Conservation (phyloP, 2,113 vertebrate species). For the Spea multiplicata region DNA sequence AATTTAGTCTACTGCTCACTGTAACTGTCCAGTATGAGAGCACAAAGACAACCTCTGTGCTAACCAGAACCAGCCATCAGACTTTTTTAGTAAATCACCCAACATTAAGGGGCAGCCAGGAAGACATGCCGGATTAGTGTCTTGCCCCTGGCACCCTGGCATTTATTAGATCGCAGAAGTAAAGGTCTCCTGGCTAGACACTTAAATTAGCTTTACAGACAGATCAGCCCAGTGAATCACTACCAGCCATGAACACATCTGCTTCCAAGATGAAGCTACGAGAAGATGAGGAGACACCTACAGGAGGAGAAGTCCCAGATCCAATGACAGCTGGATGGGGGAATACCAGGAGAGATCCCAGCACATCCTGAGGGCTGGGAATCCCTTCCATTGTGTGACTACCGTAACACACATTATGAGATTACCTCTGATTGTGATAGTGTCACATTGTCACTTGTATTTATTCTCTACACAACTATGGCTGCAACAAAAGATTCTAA, state of each 20-base stretch:
- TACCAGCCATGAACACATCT: not conserved
- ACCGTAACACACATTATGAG: not conserved
- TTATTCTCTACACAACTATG: too few relatives aligned
- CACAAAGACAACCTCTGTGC: constrained; percentile 9
- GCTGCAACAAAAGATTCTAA: too few relatives aligned
- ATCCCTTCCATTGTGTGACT: not conserved
- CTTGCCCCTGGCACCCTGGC: not conserved
- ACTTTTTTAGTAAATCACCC: too few relatives aligned
- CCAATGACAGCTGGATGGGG: constrained; percentile 52
- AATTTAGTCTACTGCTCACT: not conserved
- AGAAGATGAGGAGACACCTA: constrained; percentile 65
- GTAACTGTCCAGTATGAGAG: not conserved
- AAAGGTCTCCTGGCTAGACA: too few relatives aligned
- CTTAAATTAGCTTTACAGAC: too few relatives aligned
- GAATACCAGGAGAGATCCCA: constrained; percentile 51
- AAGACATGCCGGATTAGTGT: not conserved
- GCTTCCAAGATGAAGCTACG: constrained; percentile 38
- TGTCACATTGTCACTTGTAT: too few relatives aligned
- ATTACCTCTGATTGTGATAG: not conserved
- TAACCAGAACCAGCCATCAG: not conserved
- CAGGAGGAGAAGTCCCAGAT: constrained; percentile 57
- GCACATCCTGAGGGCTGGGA: not conserved
- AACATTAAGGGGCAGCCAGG: too few relatives aligned
- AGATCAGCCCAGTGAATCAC: not conserved
- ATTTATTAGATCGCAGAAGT: not conserved